Conservation (phyloP, 2,797 vertebrate genomes). For the Rhadinocentrus ornatus region DNA sequence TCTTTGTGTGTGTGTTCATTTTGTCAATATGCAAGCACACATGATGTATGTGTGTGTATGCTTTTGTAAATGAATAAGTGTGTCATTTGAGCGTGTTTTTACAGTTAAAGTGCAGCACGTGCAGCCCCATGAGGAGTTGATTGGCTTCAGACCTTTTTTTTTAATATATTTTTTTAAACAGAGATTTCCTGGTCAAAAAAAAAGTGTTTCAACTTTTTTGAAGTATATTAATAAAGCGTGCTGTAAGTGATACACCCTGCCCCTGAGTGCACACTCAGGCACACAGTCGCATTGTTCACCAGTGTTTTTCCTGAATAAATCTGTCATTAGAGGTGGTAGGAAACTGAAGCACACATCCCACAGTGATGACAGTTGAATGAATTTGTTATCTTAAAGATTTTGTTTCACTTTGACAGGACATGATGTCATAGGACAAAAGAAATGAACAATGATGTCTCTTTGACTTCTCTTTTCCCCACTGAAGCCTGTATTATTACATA, state of each 20-base stretch:
- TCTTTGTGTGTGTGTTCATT: slow-evolving; percentile 18
- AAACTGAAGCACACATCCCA: slow-evolving; percentile 48
- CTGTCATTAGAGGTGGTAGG: slow-evolving; percentile 55
- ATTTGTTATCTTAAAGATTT: slow-evolving; percentile 75
- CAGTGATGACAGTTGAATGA: slow-evolving; percentile 58
- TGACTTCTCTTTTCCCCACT: slow-evolving; percentile 45
- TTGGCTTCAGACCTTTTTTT: slow-evolving; percentile 58
- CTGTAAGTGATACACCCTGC: slow-evolving; percentile 45
- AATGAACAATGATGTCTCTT: slow-evolving; percentile 44
- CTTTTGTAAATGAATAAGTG: slow-evolving; percentile 41
- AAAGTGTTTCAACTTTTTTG: slow-evolving; percentile 62
- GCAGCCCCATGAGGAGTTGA: slow-evolving; percentile 69
- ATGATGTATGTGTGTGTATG: slow-evolving; percentile 34
- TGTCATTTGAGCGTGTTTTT: slow-evolving; percentile 74
- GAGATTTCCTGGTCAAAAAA: slow-evolving; percentile 75
- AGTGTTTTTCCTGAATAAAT: slow-evolving; percentile 48
- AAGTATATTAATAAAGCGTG: slow-evolving; percentile 71
- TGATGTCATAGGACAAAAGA: slow-evolving; percentile 71
- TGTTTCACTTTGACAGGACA: slow-evolving; percentile 72
- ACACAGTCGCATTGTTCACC: slow-evolving; percentile 39
- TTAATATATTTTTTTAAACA: slow-evolving; percentile 46
- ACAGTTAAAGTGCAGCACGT: slow-evolving; percentile 62
- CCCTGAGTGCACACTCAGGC: slow-evolving; percentile 35
- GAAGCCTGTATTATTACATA: slow-evolving; percentile 32
- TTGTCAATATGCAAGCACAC: slow-evolving; percentile 26